These are phyloP conservation scores for Lasius fuliginosus DNA, from an alignment of 2,888 invertebrate genomes.

Conservation along the genomic window DNA sequence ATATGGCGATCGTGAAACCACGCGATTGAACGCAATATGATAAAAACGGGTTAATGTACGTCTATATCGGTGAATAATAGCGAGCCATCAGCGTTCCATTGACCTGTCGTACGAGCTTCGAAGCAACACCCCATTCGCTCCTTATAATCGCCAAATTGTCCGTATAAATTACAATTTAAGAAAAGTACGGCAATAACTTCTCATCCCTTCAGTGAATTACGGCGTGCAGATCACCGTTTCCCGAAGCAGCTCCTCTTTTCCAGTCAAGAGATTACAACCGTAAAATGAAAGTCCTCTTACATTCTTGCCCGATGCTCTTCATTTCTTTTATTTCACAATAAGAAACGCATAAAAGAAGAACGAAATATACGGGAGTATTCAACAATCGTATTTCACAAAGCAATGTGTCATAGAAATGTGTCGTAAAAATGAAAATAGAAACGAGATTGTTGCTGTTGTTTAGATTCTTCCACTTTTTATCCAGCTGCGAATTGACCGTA, in stretches of 20 bases:
- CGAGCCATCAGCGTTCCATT: neutral
- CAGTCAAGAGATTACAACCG: slow-evolving; percentile 24
- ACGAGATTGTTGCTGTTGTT: neutral
- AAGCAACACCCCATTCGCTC: slow-evolving; percentile 22
- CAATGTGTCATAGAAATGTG: neutral
- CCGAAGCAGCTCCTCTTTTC: slow-evolving; percentile 21
- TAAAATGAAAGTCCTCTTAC: neutral
- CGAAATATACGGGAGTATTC: neutral
- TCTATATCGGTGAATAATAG: slow-evolving; percentile 28
- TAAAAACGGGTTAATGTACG: slow-evolving; percentile 26
- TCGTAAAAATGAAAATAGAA: slow-evolving; percentile 14
- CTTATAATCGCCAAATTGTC: slow-evolving; percentile 36
- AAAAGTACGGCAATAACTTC: slow-evolving; percentile 38
- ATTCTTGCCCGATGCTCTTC: neutral
- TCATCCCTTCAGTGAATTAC: slow-evolving; percentile 25
- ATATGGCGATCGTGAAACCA: neutral
- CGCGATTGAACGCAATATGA: neutral
- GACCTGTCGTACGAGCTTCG: slow-evolving; percentile 1
- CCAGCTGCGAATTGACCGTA: neutral
- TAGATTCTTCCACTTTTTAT: neutral
- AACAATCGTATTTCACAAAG: neutral
- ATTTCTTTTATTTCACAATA: slow-evolving; percentile 6
- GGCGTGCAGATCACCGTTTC: neutral
- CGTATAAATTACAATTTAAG: slow-evolving; percentile 45
- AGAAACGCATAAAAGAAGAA: neutral